Evolutionary conservation across 1,140 invertebrate species (phyloP), one percentile per base, ranked within the genome.

Genomic region (Drosophila lacteicornis): DNA sequence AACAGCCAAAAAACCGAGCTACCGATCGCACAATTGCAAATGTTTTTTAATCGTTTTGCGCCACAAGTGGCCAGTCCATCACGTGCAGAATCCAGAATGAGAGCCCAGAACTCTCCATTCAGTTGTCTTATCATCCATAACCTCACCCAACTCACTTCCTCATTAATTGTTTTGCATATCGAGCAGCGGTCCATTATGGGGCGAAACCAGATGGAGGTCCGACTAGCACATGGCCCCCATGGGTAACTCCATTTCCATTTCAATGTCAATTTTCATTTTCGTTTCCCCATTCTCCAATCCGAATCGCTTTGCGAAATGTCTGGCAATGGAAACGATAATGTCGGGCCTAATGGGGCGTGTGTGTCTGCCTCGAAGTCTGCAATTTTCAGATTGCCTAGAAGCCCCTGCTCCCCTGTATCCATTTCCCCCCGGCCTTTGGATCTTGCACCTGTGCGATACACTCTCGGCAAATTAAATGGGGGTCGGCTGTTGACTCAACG

Each of bases 261-360:
- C 85, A 84, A 88, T 88, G 73, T 84, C 78, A 84, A 88, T 88
- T 84, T 80, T 70, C 67, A 80, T 86, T 86, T 86, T 69, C 67
- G 47, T 86, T 86, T 68, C 61, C 61, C 66, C 66, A 65, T 65
- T 43, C 55, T 38, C 53, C 43, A 47, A 60, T 55, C 43, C 33
- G 43, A 58, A 76, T 45, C 45, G 65, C 59, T 59, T 82, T 75
- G 73, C 65, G 50, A 74, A 79, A 62, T 70, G 80, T 49, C 76
- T 65, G 65, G 51, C 58, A 75, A 51, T 70, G 67, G 65, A 68
- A 80, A 79, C 59, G 75, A 83, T 87, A 79, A 79, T 66, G 61
- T 58, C 59, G 45, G 49, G 53, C 58, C 75, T 66, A 77, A 73
- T 66, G 49, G 78, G 43, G 62, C 55, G 82, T 69, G 68, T 80